phyloP scores from a whole-genome alignment of 2,888 invertebrate genomes.

The Aphidius colemani region DNA sequence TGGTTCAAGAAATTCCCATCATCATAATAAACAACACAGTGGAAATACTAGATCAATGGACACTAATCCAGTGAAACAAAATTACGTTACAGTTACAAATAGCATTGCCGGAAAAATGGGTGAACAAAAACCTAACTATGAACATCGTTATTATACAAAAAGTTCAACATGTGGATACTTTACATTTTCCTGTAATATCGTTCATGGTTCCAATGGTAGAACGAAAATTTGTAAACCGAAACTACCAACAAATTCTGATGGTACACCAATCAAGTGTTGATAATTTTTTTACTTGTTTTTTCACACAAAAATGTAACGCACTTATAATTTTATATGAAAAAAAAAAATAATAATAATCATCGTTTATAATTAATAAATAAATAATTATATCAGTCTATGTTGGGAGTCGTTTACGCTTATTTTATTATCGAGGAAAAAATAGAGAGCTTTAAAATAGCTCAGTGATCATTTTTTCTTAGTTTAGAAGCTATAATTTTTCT shows the following conservation, averaged over 20 bases:
- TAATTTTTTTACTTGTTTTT: neutral
- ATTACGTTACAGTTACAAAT: conserved; percentile 79
- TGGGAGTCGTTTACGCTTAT: too few species aligned
- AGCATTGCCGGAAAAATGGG: conserved; percentile 77
- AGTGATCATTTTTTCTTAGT: too few species aligned
- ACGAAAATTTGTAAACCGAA: conserved; percentile 84
- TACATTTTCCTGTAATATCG: conserved; percentile 82
- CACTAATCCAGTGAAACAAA: conserved; percentile 44
- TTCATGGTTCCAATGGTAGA: conserved; percentile 75
- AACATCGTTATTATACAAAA: conserved; percentile 81
- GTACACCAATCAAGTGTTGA: conserved; percentile 68
- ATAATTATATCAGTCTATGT: too few species aligned
- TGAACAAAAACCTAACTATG: conserved; percentile 61
- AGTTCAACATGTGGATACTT: conserved; percentile 87
- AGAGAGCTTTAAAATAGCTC: too few species aligned
- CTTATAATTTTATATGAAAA: too few species aligned
- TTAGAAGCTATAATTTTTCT: too few species aligned
- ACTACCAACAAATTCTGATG: conserved; percentile 77
- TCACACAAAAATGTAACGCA: too few species aligned
- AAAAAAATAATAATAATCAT: too few species aligned
- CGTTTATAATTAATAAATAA: too few species aligned
- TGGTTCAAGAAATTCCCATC: conserved; percentile 20
- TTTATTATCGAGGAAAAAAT: too few species aligned
- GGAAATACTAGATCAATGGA: conserved; percentile 28
- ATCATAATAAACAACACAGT: conserved; percentile 2